Conservation (phyloP, 2,797 vertebrate species). For the Craterocephalus amniculus region DNA sequence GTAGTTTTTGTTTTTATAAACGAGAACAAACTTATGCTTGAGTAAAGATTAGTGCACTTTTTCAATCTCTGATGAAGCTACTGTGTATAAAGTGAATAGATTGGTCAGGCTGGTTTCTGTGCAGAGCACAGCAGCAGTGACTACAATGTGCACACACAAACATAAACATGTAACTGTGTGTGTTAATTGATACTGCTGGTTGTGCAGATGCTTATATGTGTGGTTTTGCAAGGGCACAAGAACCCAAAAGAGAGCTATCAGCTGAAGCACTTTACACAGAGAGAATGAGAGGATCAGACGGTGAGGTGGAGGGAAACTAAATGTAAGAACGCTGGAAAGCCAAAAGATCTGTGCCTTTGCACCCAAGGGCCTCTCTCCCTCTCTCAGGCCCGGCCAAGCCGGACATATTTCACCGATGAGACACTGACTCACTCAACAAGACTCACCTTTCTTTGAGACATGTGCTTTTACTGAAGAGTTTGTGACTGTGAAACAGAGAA, state of each 20-base stretch:
- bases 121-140: not conserved
- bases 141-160: not conserved
- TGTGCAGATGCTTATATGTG: constrained; percentile 10
- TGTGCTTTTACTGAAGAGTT: constrained; percentile 25
- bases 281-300: constrained; percentile 44
- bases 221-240: constrained; percentile 38
- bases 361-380: constrained; percentile 51
- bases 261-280: constrained; percentile 30
- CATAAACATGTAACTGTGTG: not conserved
- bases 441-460: constrained; percentile 53
- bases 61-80: not conserved
- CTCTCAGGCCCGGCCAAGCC: constrained; percentile 18
- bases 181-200: not conserved
- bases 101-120: not conserved
- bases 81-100: constrained; percentile 16
- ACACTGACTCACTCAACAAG: constrained; percentile 43
- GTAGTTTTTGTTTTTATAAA: too few relatives aligned
- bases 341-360: constrained; percentile 50
- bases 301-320: constrained; percentile 36
- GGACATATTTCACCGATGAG: constrained; percentile 64
- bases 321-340: constrained; percentile 25
- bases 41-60: not conserved
- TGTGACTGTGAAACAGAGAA: not conserved
- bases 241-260: constrained; percentile 17
- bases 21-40: too few relatives aligned